These are phyloP conservation scores for Telmatochromis brichardi DNA, from an alignment of 2,113 vertebrate species.

Conservation along the genomic window DNA sequence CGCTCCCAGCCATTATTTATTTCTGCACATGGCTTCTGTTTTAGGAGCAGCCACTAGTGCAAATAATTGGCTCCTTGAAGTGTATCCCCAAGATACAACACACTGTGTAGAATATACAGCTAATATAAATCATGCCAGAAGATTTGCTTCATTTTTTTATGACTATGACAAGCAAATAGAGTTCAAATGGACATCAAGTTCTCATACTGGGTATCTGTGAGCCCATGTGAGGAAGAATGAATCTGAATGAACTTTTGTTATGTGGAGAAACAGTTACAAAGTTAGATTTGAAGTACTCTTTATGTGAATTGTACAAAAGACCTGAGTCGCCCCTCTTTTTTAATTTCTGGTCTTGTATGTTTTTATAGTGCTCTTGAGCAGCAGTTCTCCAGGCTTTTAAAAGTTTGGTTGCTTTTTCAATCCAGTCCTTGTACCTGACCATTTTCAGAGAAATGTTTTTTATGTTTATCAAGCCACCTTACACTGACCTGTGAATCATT, in stretches of 20 bases:
- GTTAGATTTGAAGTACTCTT: neutral
- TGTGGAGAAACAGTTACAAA: neutral
- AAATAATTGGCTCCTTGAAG: constrained; percentile 38
- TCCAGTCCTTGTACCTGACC: neutral
- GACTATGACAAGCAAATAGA: neutral
- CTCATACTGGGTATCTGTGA: neutral
- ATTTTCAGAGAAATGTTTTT: neutral
- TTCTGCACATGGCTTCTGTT: constrained; percentile 42
- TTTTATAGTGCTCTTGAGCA: neutral
- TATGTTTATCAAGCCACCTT: neutral
- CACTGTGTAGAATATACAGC: neutral
- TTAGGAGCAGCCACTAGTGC: constrained; percentile 28
- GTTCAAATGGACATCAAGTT: neutral
- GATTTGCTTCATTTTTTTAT: neutral
- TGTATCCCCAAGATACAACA: constrained; percentile 20
- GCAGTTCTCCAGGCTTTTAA: neutral
- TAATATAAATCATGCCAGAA: constrained; percentile 3
- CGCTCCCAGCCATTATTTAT: constrained; percentile 31
- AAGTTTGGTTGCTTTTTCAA: neutral
- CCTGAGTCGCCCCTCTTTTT: neutral
- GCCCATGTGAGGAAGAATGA: neutral
- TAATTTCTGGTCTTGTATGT: neutral
- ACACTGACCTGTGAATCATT: neutral
- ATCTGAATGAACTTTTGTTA: neutral
- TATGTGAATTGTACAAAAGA: neutral